Evolutionary conservation across 1,140 invertebrate genomes (phyloP).

Genomic region (Drosophila chauvacae): DNA sequence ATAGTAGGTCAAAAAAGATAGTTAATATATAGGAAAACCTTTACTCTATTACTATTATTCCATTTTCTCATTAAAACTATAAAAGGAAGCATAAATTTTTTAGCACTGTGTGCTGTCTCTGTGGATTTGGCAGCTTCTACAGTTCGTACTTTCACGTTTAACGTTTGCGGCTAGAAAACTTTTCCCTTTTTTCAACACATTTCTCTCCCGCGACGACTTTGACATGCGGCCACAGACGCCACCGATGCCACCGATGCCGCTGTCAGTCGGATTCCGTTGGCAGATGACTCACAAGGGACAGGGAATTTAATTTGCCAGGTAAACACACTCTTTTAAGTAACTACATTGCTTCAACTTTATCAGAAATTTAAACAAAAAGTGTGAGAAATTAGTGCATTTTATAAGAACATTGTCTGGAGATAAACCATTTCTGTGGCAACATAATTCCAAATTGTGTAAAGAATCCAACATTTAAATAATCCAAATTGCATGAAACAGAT

Average conservation of each 20-base stretch:
- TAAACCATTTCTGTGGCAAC: background rate
- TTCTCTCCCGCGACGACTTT: slow-evolving; percentile 58
- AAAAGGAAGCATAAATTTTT: background rate
- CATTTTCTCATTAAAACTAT: background rate
- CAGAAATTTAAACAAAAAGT: background rate
- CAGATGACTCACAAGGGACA: slow-evolving; percentile 63
- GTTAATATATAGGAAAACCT: background rate
- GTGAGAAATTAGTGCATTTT: background rate
- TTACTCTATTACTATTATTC: too few species aligned
- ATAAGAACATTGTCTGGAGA: background rate
- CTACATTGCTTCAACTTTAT: background rate
- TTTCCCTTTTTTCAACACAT: slow-evolving; percentile 61
- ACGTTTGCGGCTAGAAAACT: slow-evolving; percentile 69
- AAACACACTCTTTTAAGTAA: slow-evolving; percentile 28
- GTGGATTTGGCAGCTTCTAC: slow-evolving; percentile 16
- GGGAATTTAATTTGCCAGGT: slow-evolving; percentile 43
- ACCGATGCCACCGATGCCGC: slow-evolving; percentile 29
- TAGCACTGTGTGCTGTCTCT: slow-evolving; percentile 2
- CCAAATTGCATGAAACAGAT: background rate
- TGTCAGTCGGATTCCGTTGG: slow-evolving; percentile 72
- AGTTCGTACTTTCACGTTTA: slow-evolving; percentile 26
- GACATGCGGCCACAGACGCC: slow-evolving; percentile 60
- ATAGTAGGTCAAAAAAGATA: too few species aligned
- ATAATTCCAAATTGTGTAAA: background rate
- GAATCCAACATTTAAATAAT: slow-evolving; percentile 3